Evolutionary conservation across 2,888 invertebrate genomes (phyloP), one percentile per base, ranked within the genome.

Genomic region (Parnassius smintheus): DNA sequence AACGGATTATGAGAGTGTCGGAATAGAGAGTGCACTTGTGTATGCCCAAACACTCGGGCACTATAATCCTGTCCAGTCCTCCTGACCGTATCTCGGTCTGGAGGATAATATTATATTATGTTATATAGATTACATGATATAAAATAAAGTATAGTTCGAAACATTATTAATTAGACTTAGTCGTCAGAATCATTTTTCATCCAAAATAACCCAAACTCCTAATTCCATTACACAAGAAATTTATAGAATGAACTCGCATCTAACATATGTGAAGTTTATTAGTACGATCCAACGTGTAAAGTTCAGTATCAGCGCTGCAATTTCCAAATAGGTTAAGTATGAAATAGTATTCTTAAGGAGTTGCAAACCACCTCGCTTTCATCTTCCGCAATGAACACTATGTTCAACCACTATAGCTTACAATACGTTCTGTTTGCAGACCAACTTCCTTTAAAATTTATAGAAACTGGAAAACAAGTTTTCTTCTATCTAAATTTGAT

Each of bases 251-350:
- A 13, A 49, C 49, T 13, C 51, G 8, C 45, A 50, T n/a, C 41
- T 51, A 63, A 62, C 66, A 64, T 69, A 65, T 66, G 61, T 61
- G 55, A 44, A 46, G 61, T 62, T 56, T 58, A 67, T 65, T 68
- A 65, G 59, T 52, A 51, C 55, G 65, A 70, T 68, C 62, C 70
- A 70, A 13, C 73, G 70, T 71, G 70, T 70, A 69, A 81, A 82
- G 73, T 83, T 81, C 74, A 75, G 71, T 73, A 75, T 71, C 75
- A 77, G 70, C 65, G 65, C 64, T 71, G 72, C 74, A 74, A 70
- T 75, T 75, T 70, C 72, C 68, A 72, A 72, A 75, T 75, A 65
- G 70, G 73, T 72, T 73, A 76, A 77, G 73, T 80, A 79, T 78
- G 77, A 78, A 77, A 75, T 78, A 80, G 71, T 76, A 71, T 67